Evolutionary conservation across 2,888 invertebrate species (phyloP).

Genomic region (Doris montereyensis): DNA sequence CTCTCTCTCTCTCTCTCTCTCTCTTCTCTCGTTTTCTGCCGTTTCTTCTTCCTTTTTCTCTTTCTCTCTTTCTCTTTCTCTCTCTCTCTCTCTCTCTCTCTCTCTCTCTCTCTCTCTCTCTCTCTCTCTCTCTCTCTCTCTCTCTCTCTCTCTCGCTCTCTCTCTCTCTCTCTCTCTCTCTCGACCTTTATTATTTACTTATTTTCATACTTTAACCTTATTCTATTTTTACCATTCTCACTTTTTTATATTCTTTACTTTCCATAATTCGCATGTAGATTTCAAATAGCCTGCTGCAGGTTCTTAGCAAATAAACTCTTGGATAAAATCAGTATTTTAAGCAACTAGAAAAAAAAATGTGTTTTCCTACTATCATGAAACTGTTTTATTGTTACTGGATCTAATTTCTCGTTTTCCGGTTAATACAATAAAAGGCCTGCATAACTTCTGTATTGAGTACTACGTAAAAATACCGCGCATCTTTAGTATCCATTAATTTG

Average conservation of each 20-base stretch:
- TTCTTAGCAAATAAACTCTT: too few relatives aligned
- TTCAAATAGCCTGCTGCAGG: too few relatives aligned
- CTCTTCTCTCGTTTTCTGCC: neutral
- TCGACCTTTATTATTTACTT: neutral
- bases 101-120: neutral
- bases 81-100: neutral
- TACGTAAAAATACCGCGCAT: too few relatives aligned
- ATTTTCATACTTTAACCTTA: neutral
- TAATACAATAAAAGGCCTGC: too few relatives aligned
- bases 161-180: neutral
- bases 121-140: neutral
- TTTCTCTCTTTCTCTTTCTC: neutral
- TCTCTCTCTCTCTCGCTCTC: neutral
- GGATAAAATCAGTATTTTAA: too few relatives aligned
- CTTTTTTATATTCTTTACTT: neutral
- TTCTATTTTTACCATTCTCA: neutral
- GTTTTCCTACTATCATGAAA: too few relatives aligned
- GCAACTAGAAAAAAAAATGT: too few relatives aligned
- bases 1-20: neutral
- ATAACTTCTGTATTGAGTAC: too few relatives aligned
- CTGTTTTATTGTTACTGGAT: too few relatives aligned
- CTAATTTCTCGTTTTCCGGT: too few relatives aligned
- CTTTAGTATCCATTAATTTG: too few relatives aligned
- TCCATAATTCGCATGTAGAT: too few relatives aligned
- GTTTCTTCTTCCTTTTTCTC: neutral